A percentile compares a stretch with the other conserved stretches of the same genome.
Conservation (phyloP, 2,888 invertebrate species). For the Drosophila bunnanda region DNA sequence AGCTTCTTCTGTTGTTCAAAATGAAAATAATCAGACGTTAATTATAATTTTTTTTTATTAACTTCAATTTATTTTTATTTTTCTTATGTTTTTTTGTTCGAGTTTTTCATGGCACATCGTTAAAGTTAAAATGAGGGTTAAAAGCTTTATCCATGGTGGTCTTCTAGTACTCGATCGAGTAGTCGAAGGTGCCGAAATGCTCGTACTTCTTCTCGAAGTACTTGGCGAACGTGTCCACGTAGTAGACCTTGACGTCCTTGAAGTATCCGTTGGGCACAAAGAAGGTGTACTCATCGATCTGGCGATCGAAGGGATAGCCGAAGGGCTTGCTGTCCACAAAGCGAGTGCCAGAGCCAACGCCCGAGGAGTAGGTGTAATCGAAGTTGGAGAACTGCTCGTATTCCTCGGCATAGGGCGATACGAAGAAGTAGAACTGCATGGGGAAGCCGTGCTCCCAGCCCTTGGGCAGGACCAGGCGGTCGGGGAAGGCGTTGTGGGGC, state of each 20-base stretch:
- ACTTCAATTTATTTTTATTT: background rate
- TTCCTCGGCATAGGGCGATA: conserved; percentile 86
- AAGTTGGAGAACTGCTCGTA: conserved; percentile 85
- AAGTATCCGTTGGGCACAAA: conserved; percentile 89
- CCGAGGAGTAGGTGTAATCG: conserved; percentile 85
- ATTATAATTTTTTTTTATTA: conserved; percentile 3
- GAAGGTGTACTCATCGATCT: conserved; percentile 87
- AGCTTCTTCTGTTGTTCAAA: too few species aligned
- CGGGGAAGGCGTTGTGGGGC: conserved; percentile 89
- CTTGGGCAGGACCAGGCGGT: conserved; percentile 89
- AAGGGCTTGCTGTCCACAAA: conserved; percentile 87
- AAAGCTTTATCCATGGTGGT: conserved; percentile 9
- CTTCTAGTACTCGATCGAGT: conserved; percentile 65
- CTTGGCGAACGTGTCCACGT: conserved; percentile 85
- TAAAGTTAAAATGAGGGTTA: conserved; percentile 9
- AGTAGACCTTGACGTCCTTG: conserved; percentile 88
- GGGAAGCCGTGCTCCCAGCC: conserved; percentile 89
- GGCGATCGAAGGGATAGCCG: conserved; percentile 91
- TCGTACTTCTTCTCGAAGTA: conserved; percentile 75
- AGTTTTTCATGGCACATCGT: conserved; percentile 12
- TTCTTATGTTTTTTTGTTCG: conserved; percentile 5
- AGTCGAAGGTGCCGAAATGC: conserved; percentile 76
- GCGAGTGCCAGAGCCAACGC: conserved; percentile 86
- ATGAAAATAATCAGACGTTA: background rate
- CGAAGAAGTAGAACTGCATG: conserved; percentile 88